These are phyloP conservation scores for Eospalax fontanierii DNA, from an alignment of 2,797 vertebrate genomes.

Conservation along the genomic window DNA sequence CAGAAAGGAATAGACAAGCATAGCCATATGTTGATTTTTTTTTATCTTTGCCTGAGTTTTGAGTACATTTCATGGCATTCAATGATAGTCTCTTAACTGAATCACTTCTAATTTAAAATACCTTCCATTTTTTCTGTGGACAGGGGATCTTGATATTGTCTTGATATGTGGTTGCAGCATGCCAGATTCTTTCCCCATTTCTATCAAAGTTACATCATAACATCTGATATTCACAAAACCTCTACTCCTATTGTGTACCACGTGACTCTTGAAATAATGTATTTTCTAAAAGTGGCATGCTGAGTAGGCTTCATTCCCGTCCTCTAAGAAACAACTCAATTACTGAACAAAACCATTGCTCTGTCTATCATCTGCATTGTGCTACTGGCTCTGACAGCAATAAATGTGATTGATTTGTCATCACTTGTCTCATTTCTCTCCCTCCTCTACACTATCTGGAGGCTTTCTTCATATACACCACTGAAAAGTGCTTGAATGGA, in stretches of 20 bases:
- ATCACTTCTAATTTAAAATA: background rate
- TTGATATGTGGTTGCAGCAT: background rate
- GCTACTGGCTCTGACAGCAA: slow-evolving; percentile 63
- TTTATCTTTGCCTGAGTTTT: background rate
- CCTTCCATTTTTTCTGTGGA: background rate
- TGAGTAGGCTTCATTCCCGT: background rate
- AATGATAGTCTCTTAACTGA: background rate
- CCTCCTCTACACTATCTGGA: slow-evolving; percentile 61
- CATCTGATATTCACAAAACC: background rate
- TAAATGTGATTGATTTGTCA: slow-evolving; percentile 82
- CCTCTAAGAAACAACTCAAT: slow-evolving; percentile 71
- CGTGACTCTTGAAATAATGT: slow-evolving; percentile 1
- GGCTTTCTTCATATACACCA: slow-evolving; percentile 68
- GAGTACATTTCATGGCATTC: slow-evolving; percentile 1
- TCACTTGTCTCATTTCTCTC: slow-evolving; percentile 69
- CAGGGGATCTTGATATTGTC: background rate
- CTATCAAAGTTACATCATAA: background rate
- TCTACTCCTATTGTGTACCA: accelerated
- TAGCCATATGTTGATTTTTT: background rate
- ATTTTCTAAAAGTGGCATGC: slow-evolving; percentile 55
- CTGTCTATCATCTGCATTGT: slow-evolving; percentile 57
- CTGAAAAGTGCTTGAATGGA: slow-evolving; percentile 70
- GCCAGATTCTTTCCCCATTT: background rate
- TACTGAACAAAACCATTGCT: background rate
- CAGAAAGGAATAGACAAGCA: background rate